Base-by-base conservation (phyloP, 2,797 vertebrate species). In the Valencia hispanica region DNA sequence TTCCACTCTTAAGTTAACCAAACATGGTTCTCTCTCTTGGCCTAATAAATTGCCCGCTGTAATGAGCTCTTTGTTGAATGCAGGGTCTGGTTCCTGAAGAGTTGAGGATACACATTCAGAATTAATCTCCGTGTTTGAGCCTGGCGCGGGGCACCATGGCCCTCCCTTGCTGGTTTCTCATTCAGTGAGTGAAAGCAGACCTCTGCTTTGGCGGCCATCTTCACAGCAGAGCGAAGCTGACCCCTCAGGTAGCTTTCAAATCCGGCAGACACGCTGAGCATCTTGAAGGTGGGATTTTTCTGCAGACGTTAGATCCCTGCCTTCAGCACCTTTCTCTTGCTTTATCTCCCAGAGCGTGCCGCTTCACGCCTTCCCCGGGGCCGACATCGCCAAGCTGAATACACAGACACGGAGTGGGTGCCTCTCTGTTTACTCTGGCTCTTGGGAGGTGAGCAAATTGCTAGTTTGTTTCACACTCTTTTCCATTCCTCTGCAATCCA, bases 361-460 rank as follows among this genome's bases (percentile, higher is more conserved):
- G 80, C 70, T 94, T 94, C 90, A 91, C 93, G 93, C 92, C 88
- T 88, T 63, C 50, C 65, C n/a, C n/a, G n/a, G n/a, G 41, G 71
- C 88, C 92, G 93, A 94, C 85, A 74, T 83, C 89, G 82, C 78
- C 81, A 82, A 86, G 90, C 91, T 87, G 90, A 92, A 86, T 88
- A 92, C 91, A 91, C 92, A 89, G 88, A 90, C 90, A 79, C 12
- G 74, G 75, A 82, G 82, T 73, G 88, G 81, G 86, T 75, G 89
- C 85, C 73, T 75, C 79, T 88, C 85, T 91, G 92, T 94, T 95
- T 90, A 87, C 88, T 87, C 92, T 94, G 92, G 92, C 92, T 80
- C 93, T 80, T 20, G 34, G 86, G 84, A 89, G 90, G 88, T 83
- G 90, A 86, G 89, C 87, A 90, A 93, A 93, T 93, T 93, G 86